Conservation (phyloP, 2,113 vertebrate genomes). For the Dryoscopus gambensis region DNA sequence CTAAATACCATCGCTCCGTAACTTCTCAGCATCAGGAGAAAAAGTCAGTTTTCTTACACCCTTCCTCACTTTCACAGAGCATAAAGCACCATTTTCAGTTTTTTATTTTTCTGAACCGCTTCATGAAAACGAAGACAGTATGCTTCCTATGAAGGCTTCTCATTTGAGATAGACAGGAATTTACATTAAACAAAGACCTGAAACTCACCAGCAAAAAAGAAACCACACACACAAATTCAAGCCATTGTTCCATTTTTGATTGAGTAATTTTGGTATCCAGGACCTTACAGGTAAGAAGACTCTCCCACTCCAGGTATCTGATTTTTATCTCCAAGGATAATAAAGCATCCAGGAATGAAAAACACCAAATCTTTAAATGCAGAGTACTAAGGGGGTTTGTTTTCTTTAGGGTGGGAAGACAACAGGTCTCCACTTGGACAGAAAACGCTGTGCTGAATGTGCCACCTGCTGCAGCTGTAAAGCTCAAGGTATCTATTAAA, state of each 20-base stretch:
- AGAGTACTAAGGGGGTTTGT: background rate
- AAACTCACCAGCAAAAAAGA: background rate
- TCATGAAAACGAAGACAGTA: background rate
- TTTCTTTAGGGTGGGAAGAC: background rate
- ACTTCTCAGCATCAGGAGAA: background rate
- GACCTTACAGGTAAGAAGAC: background rate
- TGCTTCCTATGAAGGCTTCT: background rate
- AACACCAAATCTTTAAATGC: accelerated
- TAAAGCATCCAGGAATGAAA: background rate
- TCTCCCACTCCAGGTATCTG: background rate
- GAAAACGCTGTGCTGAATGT: background rate
- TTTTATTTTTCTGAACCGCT: background rate
- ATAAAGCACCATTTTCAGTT: background rate
- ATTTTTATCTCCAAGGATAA: background rate
- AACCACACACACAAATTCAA: background rate
- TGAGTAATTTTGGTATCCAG: background rate
- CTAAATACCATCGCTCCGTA: background rate
- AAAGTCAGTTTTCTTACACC: background rate
- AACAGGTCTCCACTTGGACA: background rate
- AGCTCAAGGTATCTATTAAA: background rate
- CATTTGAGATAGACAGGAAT: background rate
- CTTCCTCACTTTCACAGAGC: background rate
- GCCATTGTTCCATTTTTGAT: background rate
- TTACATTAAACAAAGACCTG: background rate
- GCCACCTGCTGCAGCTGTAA: background rate